These are phyloP conservation scores for Ramphastos sulfuratus DNA, from an alignment of 2,113 vertebrate genomes.

Conservation along the genomic window DNA sequence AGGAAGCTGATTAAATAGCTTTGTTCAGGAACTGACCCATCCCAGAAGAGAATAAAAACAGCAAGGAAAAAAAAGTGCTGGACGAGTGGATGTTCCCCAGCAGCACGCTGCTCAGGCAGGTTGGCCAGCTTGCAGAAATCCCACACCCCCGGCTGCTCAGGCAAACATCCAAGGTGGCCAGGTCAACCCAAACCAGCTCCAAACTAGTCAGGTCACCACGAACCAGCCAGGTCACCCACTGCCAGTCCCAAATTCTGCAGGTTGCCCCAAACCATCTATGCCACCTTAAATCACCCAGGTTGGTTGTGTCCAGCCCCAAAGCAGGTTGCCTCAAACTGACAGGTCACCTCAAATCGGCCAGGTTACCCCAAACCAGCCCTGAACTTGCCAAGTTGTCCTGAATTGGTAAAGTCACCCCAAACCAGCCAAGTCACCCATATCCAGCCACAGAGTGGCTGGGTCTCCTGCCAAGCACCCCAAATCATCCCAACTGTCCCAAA, in stretches of 20 bases:
- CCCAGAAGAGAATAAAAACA: background rate
- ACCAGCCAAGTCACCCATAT: background rate
- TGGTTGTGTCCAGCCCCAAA: too few relatives aligned
- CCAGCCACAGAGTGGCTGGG: background rate
- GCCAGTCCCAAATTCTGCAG: background rate
- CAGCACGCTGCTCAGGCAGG: background rate
- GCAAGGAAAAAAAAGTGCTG: background rate
- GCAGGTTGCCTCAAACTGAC: background rate
- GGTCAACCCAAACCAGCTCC: background rate
- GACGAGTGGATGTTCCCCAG: background rate
- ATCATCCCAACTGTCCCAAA: background rate
- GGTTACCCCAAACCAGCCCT: background rate
- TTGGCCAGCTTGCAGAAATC: background rate
- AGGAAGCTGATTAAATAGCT: background rate
- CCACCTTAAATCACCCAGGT: too few relatives aligned
- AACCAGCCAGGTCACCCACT: background rate
- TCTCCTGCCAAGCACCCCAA: background rate
- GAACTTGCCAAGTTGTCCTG: background rate
- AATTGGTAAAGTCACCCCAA: background rate
- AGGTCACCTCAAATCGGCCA: background rate
- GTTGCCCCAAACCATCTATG: too few relatives aligned
- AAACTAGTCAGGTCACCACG: fast-evolving
- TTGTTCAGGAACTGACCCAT: background rate
- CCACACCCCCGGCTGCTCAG: background rate
- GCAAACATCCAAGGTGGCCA: background rate